Conservation (phyloP, 1,140 invertebrate species). For the Leucophenga varia region DNA sequence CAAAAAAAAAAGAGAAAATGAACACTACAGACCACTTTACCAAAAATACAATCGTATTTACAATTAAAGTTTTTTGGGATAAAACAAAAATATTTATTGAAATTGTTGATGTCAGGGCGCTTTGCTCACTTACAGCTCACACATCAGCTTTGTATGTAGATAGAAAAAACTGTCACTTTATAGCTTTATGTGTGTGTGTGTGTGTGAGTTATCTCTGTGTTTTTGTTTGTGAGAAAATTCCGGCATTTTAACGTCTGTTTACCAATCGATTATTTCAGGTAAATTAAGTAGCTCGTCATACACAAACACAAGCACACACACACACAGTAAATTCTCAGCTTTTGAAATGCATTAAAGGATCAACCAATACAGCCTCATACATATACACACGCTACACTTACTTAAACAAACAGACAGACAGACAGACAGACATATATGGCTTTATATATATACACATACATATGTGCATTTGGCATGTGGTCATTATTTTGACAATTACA, state of each 20-base stretch:
- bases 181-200: background rate
- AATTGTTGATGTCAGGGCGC: too few relatives aligned
- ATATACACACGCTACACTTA: slow-evolving; percentile 39
- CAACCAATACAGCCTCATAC: slow-evolving; percentile 29
- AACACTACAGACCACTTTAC: too few relatives aligned
- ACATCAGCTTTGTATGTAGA: too few relatives aligned
- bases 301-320: slow-evolving; percentile 17
- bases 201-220: slow-evolving; percentile 6
- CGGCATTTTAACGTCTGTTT: slow-evolving; percentile 51
- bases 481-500: slow-evolving; percentile 55
- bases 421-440: slow-evolving; percentile 5
- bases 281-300: slow-evolving; percentile 49
- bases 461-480: slow-evolving; percentile 23
- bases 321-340: slow-evolving; percentile 15
- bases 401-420: slow-evolving; percentile 39
- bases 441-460: too few relatives aligned
- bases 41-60: too few relatives aligned
- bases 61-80: too few relatives aligned
- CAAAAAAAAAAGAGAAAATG: too few relatives aligned
- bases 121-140: too few relatives aligned
- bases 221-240: slow-evolving; percentile 35
- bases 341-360: slow-evolving; percentile 53
- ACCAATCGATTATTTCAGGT: slow-evolving; percentile 54
- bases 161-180: slow-evolving; percentile 37
- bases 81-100: slow-evolving; percentile 45